Conservation (phyloP, 2,888 invertebrate species). For the Drosophila formosana region DNA sequence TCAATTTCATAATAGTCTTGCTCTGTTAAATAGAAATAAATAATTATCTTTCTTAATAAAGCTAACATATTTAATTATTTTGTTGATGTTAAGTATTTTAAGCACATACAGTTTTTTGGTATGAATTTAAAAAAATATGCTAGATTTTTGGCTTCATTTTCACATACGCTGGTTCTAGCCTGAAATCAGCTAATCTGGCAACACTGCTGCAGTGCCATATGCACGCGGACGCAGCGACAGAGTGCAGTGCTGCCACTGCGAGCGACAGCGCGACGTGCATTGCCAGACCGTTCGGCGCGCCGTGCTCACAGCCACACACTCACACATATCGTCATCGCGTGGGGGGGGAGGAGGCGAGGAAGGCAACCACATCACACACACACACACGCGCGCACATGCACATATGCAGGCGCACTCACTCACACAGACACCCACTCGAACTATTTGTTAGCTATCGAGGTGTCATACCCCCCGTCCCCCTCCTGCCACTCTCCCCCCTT, state of each 20-base stretch:
- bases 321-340: constrained; percentile 66
- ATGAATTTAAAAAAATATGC: no score
- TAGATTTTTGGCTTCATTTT: no score
- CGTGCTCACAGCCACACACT: constrained; percentile 38
- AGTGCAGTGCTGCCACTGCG: constrained; percentile 40
- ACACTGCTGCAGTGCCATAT: neutral
- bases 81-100: no score
- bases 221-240: constrained; percentile 18
- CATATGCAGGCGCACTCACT: neutral
- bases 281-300: constrained; percentile 75
- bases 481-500: neutral
- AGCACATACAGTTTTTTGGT: no score
- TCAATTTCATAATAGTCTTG: no score
- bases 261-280: constrained; percentile 40
- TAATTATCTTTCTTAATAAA: no score
- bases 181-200: no score
- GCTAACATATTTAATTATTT: no score
- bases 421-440: neutral
- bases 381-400: neutral
- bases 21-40: no score
- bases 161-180: no score
- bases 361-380: neutral
- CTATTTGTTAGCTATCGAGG: constrained; percentile 8
- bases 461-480: no score
- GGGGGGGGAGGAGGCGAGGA: constrained; percentile 1